These are phyloP conservation scores for Karalla daura DNA, from an alignment of 2,797 vertebrate species.

Conservation along the genomic window DNA sequence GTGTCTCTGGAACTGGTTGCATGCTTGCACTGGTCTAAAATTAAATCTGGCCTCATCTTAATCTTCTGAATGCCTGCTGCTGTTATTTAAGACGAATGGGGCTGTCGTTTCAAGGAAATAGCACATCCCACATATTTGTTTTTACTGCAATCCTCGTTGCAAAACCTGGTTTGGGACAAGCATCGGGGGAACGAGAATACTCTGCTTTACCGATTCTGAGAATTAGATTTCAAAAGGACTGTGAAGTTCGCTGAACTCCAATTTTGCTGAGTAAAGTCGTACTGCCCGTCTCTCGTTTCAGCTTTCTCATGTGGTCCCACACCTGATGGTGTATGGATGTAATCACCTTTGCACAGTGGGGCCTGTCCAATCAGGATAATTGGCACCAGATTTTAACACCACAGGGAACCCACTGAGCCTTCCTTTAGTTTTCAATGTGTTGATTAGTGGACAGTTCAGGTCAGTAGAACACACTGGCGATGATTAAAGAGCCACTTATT, in stretches of 20 bases:
- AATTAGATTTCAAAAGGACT: constrained; percentile 50
- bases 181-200: constrained; percentile 33
- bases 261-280: constrained; percentile 55
- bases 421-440: constrained; percentile 19
- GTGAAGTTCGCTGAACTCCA: constrained; percentile 31
- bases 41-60: constrained; percentile 38
- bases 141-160: constrained; percentile 29
- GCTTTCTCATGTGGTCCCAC: constrained; percentile 59
- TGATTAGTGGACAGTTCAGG: constrained; percentile 38
- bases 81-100: constrained; percentile 34
- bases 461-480: constrained; percentile 22
- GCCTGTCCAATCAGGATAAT: constrained; percentile 74
- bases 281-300: constrained; percentile 69
- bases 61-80: constrained; percentile 10
- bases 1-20: constrained; percentile 33
- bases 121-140: constrained; percentile 39
- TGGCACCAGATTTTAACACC: constrained; percentile 71
- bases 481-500: constrained; percentile 10
- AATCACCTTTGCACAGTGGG: constrained; percentile 64
- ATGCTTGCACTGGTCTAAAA: constrained; percentile 12
- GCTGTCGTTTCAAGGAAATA: constrained; percentile 14
- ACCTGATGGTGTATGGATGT: constrained; percentile 71
- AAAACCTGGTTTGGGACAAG: constrained; percentile 12
- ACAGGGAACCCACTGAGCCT: constrained; percentile 41
- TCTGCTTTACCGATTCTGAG: constrained; percentile 22